phyloP scores from a whole-genome alignment of 1,140 invertebrate genomes.

The Lasioglossum baleicum region DNA sequence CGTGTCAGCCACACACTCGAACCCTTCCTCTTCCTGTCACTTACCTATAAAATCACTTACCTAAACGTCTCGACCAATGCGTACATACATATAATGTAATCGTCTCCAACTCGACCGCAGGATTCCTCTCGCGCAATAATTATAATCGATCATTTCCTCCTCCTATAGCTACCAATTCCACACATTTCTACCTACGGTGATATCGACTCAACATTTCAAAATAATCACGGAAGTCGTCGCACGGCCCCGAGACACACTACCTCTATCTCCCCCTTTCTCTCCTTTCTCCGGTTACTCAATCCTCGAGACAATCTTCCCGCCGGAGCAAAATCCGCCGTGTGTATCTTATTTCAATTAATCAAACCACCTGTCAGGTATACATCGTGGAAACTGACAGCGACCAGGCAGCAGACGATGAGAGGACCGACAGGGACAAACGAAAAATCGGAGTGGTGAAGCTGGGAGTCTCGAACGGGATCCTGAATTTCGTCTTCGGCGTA shows the following conservation, averaged over 20 bases:
- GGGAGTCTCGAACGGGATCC: slow-evolving; percentile 86
- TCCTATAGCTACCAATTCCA: no score
- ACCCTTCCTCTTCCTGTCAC: no score
- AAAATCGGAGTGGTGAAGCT: slow-evolving; percentile 86
- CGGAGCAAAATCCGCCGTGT: neutral
- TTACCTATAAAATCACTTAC: no score
- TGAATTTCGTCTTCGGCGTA: slow-evolving; percentile 90
- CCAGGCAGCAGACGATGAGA: slow-evolving; percentile 69
- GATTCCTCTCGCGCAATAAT: no score
- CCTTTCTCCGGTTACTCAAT: slow-evolving; percentile 14
- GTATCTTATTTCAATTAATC: neutral
- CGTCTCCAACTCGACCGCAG: no score
- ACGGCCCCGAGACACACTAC: neutral
- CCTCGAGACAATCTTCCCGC: neutral
- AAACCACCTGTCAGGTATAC: slow-evolving; percentile 67
- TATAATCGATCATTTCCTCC: no score
- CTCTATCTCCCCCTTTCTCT: slow-evolving; percentile 24
- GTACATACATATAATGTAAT: no score
- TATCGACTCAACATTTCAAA: no score
- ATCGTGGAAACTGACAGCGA: slow-evolving; percentile 72
- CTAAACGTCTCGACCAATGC: no score
- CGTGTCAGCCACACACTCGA: no score
- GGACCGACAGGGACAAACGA: slow-evolving; percentile 84
- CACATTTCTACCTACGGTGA: no score
- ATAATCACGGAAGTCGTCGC: neutral